phyloP scores from a whole-genome alignment of 2,113 vertebrate species.

The Perca schrenkii region DNA sequence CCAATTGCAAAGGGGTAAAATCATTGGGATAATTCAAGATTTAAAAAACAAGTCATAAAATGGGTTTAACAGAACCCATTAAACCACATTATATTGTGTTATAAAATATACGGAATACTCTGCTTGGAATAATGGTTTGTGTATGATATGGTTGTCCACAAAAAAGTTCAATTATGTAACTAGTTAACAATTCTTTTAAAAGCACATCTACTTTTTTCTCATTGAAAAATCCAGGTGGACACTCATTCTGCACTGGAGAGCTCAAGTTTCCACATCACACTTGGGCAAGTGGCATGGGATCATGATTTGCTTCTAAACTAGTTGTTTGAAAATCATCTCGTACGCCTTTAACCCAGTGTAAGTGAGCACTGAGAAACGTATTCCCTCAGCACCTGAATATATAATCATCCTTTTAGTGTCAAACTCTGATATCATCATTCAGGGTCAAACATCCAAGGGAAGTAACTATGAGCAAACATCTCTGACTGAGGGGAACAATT shows the following conservation, averaged over 20 bases:
- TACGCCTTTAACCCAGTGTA: not conserved
- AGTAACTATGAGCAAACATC: not conserved
- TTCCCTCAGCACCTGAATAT: not conserved
- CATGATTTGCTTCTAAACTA: not conserved
- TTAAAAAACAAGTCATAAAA: not conserved
- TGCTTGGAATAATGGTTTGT: not conserved
- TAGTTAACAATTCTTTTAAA: not conserved
- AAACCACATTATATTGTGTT: not conserved
- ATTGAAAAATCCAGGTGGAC: not conserved
- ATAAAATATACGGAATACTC: not conserved
- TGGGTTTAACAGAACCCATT: not conserved
- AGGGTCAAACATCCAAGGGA: not conserved
- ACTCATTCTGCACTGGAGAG: not conserved
- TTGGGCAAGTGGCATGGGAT: not conserved
- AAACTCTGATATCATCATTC: not conserved
- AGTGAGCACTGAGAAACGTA: not conserved
- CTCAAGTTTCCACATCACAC: not conserved
- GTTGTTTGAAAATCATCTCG: not conserved
- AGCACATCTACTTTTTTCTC: not conserved
- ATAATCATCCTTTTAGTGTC: not conserved
- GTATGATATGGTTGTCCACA: not conserved
- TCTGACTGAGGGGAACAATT: not conserved
- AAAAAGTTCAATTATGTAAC: not conserved
- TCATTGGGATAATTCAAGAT: not conserved
- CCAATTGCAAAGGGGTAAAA: slow-evolving; percentile 1